A percentile compares a stretch with the other conserved stretches of the same genome.
Conservation (phyloP, 2,113 vertebrate genomes). For the Tiliqua scincoides region DNA sequence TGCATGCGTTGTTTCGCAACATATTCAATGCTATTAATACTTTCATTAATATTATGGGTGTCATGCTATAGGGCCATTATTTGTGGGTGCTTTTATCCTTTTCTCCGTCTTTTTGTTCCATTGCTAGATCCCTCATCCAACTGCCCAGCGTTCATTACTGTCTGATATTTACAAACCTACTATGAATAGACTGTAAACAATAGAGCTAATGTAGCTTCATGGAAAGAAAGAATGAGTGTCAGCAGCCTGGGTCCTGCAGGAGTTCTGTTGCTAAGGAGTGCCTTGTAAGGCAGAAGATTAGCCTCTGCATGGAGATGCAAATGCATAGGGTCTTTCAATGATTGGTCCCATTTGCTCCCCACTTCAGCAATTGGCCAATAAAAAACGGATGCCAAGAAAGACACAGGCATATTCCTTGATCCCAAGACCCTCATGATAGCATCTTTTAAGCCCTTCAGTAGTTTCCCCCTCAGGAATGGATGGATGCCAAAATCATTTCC, state of each 20-base stretch:
- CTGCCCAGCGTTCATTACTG: not conserved
- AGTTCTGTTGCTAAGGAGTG: slow-evolving; percentile 47
- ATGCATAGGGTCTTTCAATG: not conserved
- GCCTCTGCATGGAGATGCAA: not conserved
- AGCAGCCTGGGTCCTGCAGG: not conserved
- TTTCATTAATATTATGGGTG: too few relatives aligned
- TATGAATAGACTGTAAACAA: not conserved
- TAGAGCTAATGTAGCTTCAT: not conserved
- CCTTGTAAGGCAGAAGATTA: slow-evolving; percentile 24
- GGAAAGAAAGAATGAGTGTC: not conserved
- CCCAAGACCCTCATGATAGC: not conserved
- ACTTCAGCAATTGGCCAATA: not conserved
- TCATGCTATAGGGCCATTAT: not conserved
- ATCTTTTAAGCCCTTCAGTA: not conserved
- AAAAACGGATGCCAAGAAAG: not conserved
- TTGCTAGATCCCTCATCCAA: accelerated
- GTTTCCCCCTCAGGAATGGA: slow-evolving; percentile 5
- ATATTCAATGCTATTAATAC: too few relatives aligned
- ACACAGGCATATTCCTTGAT: slow-evolving; percentile 4
- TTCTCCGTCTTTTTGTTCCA: not conserved
- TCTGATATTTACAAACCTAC: not conserved
- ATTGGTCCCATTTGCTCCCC: not conserved
- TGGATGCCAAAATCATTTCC: not conserved
- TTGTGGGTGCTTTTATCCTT: not conserved
- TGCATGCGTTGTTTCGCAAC: too few relatives aligned